phyloP scores from a whole-genome alignment of 1,140 invertebrate genomes.

The Metopolophium dirhodum region DNA sequence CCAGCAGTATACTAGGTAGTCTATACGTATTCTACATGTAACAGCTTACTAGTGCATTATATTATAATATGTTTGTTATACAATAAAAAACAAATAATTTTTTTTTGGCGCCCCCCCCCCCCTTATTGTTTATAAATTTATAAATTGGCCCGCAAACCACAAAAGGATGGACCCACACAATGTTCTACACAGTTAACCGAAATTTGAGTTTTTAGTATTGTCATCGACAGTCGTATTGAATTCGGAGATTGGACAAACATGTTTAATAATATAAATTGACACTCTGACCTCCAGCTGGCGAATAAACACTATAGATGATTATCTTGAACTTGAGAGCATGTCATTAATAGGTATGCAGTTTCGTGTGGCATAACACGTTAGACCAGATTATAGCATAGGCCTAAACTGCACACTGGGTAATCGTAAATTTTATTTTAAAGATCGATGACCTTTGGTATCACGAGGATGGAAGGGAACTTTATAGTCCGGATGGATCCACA shows the following conservation, averaged over 20 bases:
- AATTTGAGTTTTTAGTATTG: not conserved
- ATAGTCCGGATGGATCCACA: conserved; percentile 27
- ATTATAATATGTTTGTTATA: too few species aligned
- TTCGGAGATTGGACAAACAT: not conserved
- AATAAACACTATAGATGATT: not conserved
- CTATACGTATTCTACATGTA: too few species aligned
- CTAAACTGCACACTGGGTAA: not conserved
- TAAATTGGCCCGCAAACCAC: too few species aligned
- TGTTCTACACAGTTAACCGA: not conserved
- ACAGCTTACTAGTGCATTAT: too few species aligned
- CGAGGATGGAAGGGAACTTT: conserved; percentile 29
- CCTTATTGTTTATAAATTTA: too few species aligned
- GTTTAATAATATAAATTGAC: not conserved
- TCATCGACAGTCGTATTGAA: not conserved
- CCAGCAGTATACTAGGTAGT: too few species aligned
- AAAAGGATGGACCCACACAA: too few species aligned
- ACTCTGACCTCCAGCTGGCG: conserved; percentile 3
- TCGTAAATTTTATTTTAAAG: conserved; percentile 19
- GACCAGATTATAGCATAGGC: conserved; percentile 36
- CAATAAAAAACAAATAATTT: too few species aligned
- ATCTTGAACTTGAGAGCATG: not conserved
- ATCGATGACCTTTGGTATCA: conserved; percentile 11
- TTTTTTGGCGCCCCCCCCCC: too few species aligned
- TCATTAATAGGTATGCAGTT: not conserved
- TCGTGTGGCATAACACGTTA: conserved; percentile 29